Conservation (phyloP, 2,888 invertebrate species). For the Mystacides longicornis region DNA sequence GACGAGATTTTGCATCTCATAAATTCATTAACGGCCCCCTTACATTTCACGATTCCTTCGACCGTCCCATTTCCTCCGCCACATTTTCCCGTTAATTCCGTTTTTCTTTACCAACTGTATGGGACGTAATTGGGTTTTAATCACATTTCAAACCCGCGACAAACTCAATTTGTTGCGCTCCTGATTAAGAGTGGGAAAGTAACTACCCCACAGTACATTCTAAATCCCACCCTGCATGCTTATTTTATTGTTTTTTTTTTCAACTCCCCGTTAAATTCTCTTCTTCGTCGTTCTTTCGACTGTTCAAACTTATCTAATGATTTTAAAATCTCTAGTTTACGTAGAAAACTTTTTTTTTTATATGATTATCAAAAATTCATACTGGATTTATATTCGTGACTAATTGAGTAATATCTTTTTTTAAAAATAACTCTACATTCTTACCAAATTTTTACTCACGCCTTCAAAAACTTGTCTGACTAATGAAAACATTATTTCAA, state of each 20-base stretch:
- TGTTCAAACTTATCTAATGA: too few species aligned
- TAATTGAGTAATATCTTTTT: conserved; percentile 19
- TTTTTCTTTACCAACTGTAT: conserved; percentile 18
- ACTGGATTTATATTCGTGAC: too few species aligned
- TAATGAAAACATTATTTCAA: too few species aligned
- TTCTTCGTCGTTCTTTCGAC: too few species aligned
- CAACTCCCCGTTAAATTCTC: too few species aligned
- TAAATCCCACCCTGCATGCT: not conserved
- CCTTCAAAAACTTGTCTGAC: too few species aligned
- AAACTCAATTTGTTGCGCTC: conserved; percentile 26
- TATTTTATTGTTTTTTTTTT: not conserved
- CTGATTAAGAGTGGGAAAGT: conserved; percentile 17
- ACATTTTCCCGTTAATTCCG: conserved; percentile 14
- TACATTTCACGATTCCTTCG: conserved; percentile 13
- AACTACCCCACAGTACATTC: not conserved
- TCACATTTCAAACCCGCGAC: conserved; percentile 25
- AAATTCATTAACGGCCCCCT: conserved; percentile 15
- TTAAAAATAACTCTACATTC: too few species aligned
- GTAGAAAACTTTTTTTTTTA: too few species aligned
- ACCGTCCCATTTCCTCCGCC: conserved; percentile 16
- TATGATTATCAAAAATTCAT: too few species aligned
- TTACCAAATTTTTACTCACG: too few species aligned
- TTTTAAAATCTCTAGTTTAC: too few species aligned
- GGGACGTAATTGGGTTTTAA: conserved; percentile 25
- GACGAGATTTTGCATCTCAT: conserved; percentile 20